Evolutionary conservation across 1,140 invertebrate genomes (phyloP).

Genomic region (Calosoma granatense): DNA sequence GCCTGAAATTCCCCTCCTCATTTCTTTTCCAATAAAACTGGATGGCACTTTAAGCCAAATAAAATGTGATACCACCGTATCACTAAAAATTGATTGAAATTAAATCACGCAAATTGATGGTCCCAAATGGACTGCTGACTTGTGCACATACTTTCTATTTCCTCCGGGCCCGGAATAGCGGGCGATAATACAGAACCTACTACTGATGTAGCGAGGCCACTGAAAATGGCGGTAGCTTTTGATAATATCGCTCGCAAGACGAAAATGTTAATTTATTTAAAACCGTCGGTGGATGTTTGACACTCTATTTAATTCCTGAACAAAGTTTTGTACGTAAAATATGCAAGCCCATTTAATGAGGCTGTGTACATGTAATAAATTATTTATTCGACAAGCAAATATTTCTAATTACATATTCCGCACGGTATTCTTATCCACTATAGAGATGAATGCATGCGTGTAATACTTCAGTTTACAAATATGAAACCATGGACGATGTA

Average conservation of each 20-base stretch:
- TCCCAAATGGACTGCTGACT: not conserved
- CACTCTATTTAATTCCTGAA: not conserved
- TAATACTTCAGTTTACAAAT: too few relatives aligned
- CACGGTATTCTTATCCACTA: too few relatives aligned
- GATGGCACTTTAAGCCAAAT: not conserved
- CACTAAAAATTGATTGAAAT: not conserved
- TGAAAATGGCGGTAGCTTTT: slow-evolving; percentile 1
- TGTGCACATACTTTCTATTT: too few relatives aligned
- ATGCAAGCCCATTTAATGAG: not conserved
- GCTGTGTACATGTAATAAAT: not conserved
- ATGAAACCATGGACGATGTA: too few relatives aligned
- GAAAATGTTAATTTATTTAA: not conserved
- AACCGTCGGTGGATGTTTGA: not conserved
- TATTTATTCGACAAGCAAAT: not conserved
- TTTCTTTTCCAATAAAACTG: not conserved
- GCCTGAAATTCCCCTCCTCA: not conserved
- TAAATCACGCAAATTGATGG: not conserved
- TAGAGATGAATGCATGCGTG: too few relatives aligned
- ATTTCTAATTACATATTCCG: not conserved
- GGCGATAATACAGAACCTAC: too few relatives aligned
- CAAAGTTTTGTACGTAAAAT: not conserved
- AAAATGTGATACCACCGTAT: not conserved
- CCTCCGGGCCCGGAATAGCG: too few relatives aligned
- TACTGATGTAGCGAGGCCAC: too few relatives aligned
- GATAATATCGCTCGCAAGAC: not conserved